A percentile compares a stretch with the other conserved stretches of the same genome.
Conservation (phyloP, 2,888 invertebrate species). For the Celastrina argiolus region DNA sequence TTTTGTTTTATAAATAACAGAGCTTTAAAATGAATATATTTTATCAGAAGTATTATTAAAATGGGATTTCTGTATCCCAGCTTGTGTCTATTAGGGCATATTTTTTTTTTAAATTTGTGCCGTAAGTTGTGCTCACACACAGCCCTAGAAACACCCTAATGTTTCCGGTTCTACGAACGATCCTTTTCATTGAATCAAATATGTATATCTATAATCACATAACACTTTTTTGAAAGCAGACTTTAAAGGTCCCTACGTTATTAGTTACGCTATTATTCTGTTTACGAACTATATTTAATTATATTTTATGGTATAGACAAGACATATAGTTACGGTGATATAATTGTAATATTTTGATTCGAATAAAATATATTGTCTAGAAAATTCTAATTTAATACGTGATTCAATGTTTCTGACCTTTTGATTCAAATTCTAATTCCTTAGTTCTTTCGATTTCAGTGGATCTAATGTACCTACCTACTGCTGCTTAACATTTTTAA, state of each 20-base stretch:
- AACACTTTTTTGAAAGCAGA: constrained; percentile 54
- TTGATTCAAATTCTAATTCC: not conserved
- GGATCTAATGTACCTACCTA: too few relatives aligned
- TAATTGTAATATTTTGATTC: not conserved
- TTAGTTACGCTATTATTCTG: constrained; percentile 37
- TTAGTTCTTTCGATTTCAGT: too few relatives aligned
- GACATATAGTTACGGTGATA: not conserved
- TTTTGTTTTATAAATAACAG: too few relatives aligned
- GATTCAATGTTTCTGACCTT: not conserved
- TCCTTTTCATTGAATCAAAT: constrained; percentile 62
- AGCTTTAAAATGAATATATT: too few relatives aligned
- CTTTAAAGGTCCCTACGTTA: constrained; percentile 48
- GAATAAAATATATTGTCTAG: not conserved
- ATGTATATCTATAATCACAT: constrained; percentile 56
- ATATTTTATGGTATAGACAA: constrained; percentile 16
- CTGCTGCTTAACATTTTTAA: not conserved
- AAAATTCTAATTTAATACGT: constrained; percentile 18
- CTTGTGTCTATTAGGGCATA: too few relatives aligned
- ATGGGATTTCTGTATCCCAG: too few relatives aligned
- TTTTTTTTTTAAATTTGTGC: too few relatives aligned
- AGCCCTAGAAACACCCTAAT: constrained; percentile 38
- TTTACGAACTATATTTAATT: constrained; percentile 12
- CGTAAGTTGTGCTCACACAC: not conserved
- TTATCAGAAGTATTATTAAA: too few relatives aligned
- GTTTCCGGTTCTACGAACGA: constrained; percentile 64